A percentile compares a stretch with the other conserved stretches of the same genome.
Conservation (phyloP, 2,113 vertebrate species). For the Spea multiplicata region DNA sequence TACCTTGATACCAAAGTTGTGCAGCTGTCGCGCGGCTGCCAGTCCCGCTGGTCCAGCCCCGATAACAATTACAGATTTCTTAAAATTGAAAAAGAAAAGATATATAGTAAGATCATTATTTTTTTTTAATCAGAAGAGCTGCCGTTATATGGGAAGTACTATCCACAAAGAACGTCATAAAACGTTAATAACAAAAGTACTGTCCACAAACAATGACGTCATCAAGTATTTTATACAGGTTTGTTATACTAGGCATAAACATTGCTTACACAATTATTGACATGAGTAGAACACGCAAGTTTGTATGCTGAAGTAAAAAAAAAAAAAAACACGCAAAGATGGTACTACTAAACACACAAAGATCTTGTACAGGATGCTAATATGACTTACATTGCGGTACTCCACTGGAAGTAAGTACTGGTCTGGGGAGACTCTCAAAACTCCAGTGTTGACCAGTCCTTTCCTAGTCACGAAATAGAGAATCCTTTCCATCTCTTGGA, state of each 20-base stretch:
- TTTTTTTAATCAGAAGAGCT: too few species aligned
- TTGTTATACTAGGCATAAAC: too few species aligned
- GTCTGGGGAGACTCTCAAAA: slow-evolving; percentile 70
- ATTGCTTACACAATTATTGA: too few species aligned
- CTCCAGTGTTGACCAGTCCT: slow-evolving; percentile 93
- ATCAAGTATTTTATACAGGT: too few species aligned
- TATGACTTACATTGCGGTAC: slow-evolving; percentile 74
- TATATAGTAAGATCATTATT: too few species aligned
- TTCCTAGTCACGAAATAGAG: slow-evolving; percentile 94
- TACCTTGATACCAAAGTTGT: slow-evolving; percentile 95
- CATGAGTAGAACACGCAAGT: too few species aligned
- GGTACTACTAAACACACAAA: neutral
- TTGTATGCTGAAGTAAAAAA: neutral
- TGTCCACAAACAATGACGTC: too few species aligned
- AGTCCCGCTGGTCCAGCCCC: slow-evolving; percentile 91
- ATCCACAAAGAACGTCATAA: too few species aligned
- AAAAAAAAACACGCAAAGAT: neutral
- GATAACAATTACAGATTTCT: slow-evolving; percentile 87
- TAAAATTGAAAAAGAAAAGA: neutral
- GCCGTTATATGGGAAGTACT: too few species aligned
- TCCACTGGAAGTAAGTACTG: slow-evolving; percentile 82
- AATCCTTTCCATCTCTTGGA: slow-evolving; percentile 88
- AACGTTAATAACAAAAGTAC: too few species aligned
- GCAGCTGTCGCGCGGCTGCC: slow-evolving; percentile 88
- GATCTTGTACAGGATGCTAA: neutral